Conservation (phyloP, 2,888 invertebrate species). For the Agriopis leucophaearia region DNA sequence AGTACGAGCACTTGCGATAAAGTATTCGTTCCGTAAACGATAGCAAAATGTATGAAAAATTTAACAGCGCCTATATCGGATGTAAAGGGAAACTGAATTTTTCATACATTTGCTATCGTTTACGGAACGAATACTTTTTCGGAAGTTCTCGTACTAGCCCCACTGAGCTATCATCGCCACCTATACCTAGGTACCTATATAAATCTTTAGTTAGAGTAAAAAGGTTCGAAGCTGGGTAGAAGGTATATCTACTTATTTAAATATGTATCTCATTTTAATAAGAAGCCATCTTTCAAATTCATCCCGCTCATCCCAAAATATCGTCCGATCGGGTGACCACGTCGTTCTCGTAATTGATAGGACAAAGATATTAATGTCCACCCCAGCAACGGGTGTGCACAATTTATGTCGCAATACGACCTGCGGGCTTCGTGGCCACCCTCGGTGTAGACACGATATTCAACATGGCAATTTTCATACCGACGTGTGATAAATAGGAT, state of each 20-base stretch:
- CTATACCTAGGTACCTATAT: too few species aligned
- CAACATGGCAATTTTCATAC: constrained; percentile 52
- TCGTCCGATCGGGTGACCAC: constrained; percentile 73
- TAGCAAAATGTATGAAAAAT: too few species aligned
- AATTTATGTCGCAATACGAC: constrained; percentile 77
- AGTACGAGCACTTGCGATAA: too few species aligned
- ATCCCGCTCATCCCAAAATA: constrained; percentile 60
- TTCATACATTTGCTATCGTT: too few species aligned
- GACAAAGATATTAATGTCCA: constrained; percentile 79
- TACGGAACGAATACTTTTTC: too few species aligned
- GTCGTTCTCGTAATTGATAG: constrained; percentile 73
- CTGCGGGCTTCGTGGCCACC: constrained; percentile 45
- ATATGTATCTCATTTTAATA: constrained; percentile 1
- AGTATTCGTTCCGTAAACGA: too few species aligned
- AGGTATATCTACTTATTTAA: background rate
- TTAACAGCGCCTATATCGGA: too few species aligned
- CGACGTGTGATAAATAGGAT: constrained; percentile 36
- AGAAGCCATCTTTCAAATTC: constrained; percentile 60
- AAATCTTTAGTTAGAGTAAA: too few species aligned
- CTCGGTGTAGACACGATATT: constrained; percentile 48
- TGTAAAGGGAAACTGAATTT: too few species aligned
- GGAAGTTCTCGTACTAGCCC: too few species aligned
- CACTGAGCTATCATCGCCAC: too few species aligned
- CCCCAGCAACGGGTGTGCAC: constrained; percentile 69
- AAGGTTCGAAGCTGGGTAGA: too few species aligned